phyloP scores from a whole-genome alignment of 2,797 vertebrate genomes.

The Geotrypetes seraphini region DNA sequence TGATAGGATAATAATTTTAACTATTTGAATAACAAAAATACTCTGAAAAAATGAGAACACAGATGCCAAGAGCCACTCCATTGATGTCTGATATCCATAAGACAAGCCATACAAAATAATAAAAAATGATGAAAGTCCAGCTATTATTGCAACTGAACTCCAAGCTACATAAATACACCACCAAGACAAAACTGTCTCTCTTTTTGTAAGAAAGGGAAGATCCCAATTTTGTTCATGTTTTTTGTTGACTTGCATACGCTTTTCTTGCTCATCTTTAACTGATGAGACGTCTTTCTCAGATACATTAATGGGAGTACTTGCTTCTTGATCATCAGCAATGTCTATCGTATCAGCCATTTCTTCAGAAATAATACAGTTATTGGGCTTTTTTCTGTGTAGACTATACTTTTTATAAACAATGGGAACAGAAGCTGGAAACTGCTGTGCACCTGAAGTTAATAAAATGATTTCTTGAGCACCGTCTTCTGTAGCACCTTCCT shows the following conservation, averaged over 20 bases:
- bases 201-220: not conserved
- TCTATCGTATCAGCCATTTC: conserved; percentile 1
- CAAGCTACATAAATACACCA: conserved; percentile 24
- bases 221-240: no score
- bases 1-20: conserved; percentile 18
- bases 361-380: not conserved
- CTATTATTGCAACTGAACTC: conserved; percentile 20
- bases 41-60: conserved; percentile 27
- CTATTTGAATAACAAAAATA: conserved; percentile 25
- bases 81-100: conserved; percentile 37
- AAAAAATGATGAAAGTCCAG: conserved; percentile 24
- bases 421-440: no score
- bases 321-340: fast-evolving
- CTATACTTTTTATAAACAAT: not conserved
- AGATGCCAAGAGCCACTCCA: conserved; percentile 45
- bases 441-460: no score
- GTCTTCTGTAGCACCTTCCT: not conserved
- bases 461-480: no score
- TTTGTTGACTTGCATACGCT: not conserved
- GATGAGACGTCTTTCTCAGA: fast-evolving
- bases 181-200: fast-evolving
- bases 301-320: not conserved
- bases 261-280: fast-evolving
- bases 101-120: conserved; percentile 47
- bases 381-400: not conserved